phyloP scores from a whole-genome alignment of 2,888 invertebrate genomes.

The Limnephilus lunatus region DNA sequence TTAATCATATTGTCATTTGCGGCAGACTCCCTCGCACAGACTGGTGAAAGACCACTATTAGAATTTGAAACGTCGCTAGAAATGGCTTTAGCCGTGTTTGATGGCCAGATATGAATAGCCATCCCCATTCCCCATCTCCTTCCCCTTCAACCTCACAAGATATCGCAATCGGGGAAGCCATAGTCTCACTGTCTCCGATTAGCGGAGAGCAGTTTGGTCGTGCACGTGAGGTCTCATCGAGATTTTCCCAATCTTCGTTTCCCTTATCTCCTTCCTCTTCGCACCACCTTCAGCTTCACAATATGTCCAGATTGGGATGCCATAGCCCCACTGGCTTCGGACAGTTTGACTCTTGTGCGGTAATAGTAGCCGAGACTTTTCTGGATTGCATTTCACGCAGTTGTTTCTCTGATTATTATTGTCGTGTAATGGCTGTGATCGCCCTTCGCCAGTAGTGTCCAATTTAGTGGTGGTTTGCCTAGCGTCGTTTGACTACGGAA shows the following conservation, averaged over 20 bases:
- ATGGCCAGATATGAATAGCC: too few relatives aligned
- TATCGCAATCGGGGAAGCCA: neutral
- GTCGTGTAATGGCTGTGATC: neutral
- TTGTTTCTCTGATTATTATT: neutral
- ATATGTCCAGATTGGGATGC: neutral
- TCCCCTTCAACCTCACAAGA: neutral
- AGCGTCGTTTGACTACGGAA: neutral
- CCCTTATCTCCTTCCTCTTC: neutral
- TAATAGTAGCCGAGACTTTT: neutral
- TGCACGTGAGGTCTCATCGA: too few relatives aligned
- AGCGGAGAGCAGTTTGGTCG: neutral
- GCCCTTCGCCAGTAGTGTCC: neutral
- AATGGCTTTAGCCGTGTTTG: too few relatives aligned
- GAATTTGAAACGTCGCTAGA: too few relatives aligned
- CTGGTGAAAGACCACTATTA: too few relatives aligned
- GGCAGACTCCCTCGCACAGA: too few relatives aligned
- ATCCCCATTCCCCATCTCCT: neutral
- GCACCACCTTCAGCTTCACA: neutral
- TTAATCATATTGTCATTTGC: too few relatives aligned
- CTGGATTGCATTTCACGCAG: neutral
- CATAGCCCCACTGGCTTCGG: neutral
- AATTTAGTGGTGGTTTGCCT: neutral
- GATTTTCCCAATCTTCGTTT: neutral
- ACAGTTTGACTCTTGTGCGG: neutral
- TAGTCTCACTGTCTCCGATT: neutral